Evolutionary conservation across 1,140 invertebrate genomes (phyloP).

Genomic region (Pectinophora gossypiella): DNA sequence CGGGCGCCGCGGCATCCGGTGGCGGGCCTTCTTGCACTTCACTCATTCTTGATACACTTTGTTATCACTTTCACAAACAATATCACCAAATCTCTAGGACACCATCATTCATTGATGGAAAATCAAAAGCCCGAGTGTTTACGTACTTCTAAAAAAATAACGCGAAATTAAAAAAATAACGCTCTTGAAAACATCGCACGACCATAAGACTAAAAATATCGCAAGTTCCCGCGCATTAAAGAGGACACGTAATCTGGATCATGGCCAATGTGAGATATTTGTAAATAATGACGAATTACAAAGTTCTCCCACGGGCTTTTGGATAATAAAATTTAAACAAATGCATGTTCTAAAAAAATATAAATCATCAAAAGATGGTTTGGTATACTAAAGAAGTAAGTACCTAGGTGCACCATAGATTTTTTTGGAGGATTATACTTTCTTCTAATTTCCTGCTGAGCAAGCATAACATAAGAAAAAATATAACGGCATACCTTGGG

Average conservation of each 20-base stretch:
- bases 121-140: background rate
- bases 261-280: conserved; percentile 57
- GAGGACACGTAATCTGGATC: conserved; percentile 67
- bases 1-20: conserved; percentile 19
- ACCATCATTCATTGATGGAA: background rate
- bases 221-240: conserved; percentile 65
- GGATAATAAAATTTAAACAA: too few species aligned
- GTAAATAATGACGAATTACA: conserved; percentile 33
- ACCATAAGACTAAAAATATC: conserved; percentile 68
- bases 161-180: conserved; percentile 10
- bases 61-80: conserved; percentile 29
- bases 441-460: background rate
- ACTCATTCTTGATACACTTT: conserved; percentile 61
- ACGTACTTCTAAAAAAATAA: background rate
- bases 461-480: conserved; percentile 15
- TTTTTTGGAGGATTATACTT: too few species aligned
- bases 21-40: conserved; percentile 41
- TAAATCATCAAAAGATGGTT: too few species aligned
- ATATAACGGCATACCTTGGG: conserved; percentile 66
- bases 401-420: too few species aligned
- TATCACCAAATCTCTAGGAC: background rate
- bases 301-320: background rate
- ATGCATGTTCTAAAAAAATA: too few species aligned
- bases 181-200: conserved; percentile 42
- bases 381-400: too few species aligned